Conservation (phyloP, 2,113 vertebrate genomes). For the Fulica atra region DNA sequence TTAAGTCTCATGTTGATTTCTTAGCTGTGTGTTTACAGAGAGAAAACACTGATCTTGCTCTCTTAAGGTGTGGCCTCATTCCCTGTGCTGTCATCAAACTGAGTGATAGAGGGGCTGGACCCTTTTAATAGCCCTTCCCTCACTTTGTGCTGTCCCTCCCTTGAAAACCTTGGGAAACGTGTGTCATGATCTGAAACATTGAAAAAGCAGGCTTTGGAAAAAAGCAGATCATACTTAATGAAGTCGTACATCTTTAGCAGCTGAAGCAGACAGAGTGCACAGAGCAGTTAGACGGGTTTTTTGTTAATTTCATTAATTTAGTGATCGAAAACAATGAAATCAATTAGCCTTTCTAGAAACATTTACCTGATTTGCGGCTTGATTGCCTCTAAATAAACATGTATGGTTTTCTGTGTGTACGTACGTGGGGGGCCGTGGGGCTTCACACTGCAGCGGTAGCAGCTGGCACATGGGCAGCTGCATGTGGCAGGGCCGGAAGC, state of each 20-base stretch:
- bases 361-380: background rate
- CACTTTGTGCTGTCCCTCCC: background rate
- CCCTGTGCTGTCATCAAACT: background rate
- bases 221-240: background rate
- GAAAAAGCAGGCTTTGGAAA: background rate
- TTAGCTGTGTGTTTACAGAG: background rate
- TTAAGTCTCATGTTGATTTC: background rate
- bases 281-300: background rate
- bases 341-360: background rate
- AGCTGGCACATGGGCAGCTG: accelerated
- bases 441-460: background rate
- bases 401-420: background rate
- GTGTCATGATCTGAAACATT: background rate
- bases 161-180: background rate
- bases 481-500: background rate
- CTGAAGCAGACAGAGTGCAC: background rate
- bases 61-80: background rate
- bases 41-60: background rate
- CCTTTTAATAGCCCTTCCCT: background rate
- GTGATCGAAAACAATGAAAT: background rate
- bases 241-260: background rate
- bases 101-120: background rate
- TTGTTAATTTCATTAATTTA: background rate
- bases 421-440: accelerated
- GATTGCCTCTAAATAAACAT: background rate